A percentile compares a stretch with the other conserved stretches of the same genome.
phyloP scores from a whole-genome alignment of 2,113 vertebrate species.

The Albula glossodonta region DNA sequence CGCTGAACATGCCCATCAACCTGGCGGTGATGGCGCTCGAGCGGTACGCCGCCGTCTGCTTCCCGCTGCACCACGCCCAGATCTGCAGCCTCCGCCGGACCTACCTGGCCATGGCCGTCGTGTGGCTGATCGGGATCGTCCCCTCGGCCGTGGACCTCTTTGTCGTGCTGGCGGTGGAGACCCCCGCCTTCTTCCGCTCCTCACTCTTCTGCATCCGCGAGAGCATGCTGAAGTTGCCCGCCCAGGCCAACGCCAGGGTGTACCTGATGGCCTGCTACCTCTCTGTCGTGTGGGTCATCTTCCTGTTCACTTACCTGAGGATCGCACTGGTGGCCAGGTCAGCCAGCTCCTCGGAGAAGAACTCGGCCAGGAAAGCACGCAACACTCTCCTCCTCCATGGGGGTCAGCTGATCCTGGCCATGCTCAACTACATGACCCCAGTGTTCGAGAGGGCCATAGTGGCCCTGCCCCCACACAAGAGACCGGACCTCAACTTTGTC shows the following conservation, averaged over 20 bases:
- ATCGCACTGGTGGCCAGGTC: constrained; percentile 42
- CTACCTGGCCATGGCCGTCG: constrained; percentile 42
- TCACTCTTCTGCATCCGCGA: constrained; percentile 46
- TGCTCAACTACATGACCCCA: constrained; percentile 48
- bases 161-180: constrained; percentile 48
- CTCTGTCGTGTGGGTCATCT: constrained; percentile 48
- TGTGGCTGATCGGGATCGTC: constrained; percentile 50
- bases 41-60: constrained; percentile 65
- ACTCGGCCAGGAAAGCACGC: constrained; percentile 47
- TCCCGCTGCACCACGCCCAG: constrained; percentile 58
- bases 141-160: constrained; percentile 55
- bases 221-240: constrained; percentile 33
- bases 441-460: constrained; percentile 13
- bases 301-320: constrained; percentile 53
- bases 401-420: constrained; percentile 51
- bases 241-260: neutral
- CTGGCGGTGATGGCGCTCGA: constrained; percentile 69
- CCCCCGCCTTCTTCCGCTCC: constrained; percentile 45
- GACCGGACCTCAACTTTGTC: constrained; percentile 28
- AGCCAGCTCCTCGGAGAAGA: constrained; percentile 16
- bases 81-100: constrained; percentile 61
- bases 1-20: constrained; percentile 62
- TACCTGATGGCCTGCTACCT: constrained; percentile 37
- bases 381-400: constrained; percentile 61
- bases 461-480: constrained; percentile 2